Percentiles rank a stretch among this genome's conserved stretches.
phyloP scores from a whole-genome alignment of 2,113 vertebrate species.

The Dromaius novaehollandiae region DNA sequence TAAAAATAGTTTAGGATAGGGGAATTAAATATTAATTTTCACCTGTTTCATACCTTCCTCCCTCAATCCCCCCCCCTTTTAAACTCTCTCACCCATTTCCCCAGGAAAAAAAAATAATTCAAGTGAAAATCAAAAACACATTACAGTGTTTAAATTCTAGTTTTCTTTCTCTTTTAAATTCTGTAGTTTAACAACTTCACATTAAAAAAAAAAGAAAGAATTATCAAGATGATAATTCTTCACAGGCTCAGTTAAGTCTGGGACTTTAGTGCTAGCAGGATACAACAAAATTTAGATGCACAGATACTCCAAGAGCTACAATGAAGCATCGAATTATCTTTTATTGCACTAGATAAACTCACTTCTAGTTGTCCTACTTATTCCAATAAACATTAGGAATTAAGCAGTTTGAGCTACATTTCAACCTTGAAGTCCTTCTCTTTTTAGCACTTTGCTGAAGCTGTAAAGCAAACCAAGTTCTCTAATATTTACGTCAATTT shows the following conservation, averaged over 20 bases:
- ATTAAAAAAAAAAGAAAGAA: constrained; percentile 46
- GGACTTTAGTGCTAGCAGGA: not conserved
- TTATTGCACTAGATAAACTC: not conserved
- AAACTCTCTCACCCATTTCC: not conserved
- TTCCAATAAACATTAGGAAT: not conserved
- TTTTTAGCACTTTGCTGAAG: not conserved
- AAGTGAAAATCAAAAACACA: not conserved
- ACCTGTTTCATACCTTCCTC: not conserved
- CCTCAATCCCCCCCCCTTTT: not conserved
- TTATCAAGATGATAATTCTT: constrained; percentile 12
- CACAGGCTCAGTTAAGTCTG: not conserved
- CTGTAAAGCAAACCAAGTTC: not conserved
- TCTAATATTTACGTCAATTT: not conserved
- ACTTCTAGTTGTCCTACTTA: not conserved
- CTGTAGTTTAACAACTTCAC: constrained; percentile 5
- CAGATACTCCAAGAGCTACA: not conserved
- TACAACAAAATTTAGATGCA: not conserved
- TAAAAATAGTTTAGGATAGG: not conserved
- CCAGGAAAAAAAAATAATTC: not conserved
- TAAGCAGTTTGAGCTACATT: not conserved
- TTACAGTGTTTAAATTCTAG: not conserved
- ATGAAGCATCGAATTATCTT: not conserved
- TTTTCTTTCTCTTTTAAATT: not conserved
- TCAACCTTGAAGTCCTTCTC: not conserved
- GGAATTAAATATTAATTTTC: not conserved